Percentiles rank a stretch among this genome's conserved stretches.
Evolutionary conservation across 2,888 invertebrate species (phyloP).

Genomic region (Zaprionus lineosus): DNA sequence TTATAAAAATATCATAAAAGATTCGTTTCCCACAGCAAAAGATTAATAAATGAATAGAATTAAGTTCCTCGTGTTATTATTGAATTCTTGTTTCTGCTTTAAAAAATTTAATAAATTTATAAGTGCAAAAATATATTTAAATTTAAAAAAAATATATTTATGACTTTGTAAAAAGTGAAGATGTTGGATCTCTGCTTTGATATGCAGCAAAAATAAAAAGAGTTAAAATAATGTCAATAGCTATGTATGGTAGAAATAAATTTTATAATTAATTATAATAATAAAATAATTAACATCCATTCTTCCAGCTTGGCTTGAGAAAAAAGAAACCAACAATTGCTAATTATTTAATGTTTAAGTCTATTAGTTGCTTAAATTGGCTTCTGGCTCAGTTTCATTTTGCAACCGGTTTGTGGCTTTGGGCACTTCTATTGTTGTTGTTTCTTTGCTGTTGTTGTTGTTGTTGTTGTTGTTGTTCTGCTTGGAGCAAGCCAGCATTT

Average conservation of each 20-base stretch:
- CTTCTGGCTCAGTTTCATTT: constrained; percentile 39
- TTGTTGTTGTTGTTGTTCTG: neutral
- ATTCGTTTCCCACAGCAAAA: too few relatives aligned
- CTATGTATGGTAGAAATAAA: neutral
- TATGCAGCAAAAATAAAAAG: constrained; percentile 1
- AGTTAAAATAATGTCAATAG: neutral
- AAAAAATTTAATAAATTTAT: too few relatives aligned
- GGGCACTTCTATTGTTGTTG: neutral
- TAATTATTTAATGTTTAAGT: constrained; percentile 30
- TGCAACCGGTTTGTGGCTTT: constrained; percentile 17
- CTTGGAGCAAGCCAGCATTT: constrained; percentile 5
- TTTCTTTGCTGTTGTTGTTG: neutral
- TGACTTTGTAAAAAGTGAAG: neutral
- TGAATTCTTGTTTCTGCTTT: too few relatives aligned
- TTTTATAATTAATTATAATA: neutral
- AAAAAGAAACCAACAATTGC: constrained; percentile 2
- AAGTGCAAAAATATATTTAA: neutral
- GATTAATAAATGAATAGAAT: too few relatives aligned
- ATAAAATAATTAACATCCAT: neutral
- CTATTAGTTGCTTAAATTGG: constrained; percentile 43
- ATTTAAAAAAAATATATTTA: neutral
- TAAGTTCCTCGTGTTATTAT: too few relatives aligned
- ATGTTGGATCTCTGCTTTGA: too few relatives aligned
- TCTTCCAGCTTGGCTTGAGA: neutral
- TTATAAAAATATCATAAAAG: too few relatives aligned